Percentiles rank a stretch among this genome's conserved stretches.
Evolutionary conservation across 2,888 invertebrate species (phyloP).

Genomic region (Andrena haemorrhoa): DNA sequence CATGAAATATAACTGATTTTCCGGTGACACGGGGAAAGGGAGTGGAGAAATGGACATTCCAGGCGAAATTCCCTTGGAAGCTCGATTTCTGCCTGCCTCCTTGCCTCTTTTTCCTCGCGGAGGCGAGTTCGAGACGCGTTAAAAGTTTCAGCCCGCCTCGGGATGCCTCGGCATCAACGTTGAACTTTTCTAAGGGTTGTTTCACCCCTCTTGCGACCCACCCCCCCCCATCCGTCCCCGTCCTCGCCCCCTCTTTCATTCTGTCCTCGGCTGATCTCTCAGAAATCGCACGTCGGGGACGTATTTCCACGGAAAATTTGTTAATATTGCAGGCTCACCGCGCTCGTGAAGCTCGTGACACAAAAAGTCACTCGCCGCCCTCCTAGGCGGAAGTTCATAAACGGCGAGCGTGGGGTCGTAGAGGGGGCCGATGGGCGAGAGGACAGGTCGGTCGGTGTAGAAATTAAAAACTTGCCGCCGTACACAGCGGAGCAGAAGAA

Average conservation of each 20-base stretch:
- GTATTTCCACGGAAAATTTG: conserved; percentile 73
- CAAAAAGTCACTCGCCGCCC: conserved; percentile 60
- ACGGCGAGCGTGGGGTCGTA: conserved; percentile 37
- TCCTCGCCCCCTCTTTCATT: conserved; percentile 10
- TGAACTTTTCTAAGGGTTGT: conserved; percentile 65
- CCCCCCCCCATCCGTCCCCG: neutral
- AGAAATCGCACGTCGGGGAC: conserved; percentile 75
- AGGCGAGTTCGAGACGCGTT: conserved; percentile 65
- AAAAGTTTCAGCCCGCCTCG: conserved; percentile 69
- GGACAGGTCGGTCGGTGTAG: conserved; percentile 54
- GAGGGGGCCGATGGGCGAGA: neutral
- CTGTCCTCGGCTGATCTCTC: conserved; percentile 62
- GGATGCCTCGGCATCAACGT: conserved; percentile 61
- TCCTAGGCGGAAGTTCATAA: conserved; percentile 49
- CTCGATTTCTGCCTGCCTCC: conserved; percentile 47
- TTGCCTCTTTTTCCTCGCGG: conserved; percentile 38
- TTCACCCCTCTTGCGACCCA: conserved; percentile 2
- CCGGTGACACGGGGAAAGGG: neutral
- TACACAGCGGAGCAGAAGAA: conserved; percentile 39
- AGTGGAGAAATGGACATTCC: conserved; percentile 43
- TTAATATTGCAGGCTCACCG: conserved; percentile 74
- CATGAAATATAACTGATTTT: conserved; percentile 57
- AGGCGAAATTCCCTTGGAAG: conserved; percentile 48
- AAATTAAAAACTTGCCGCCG: conserved; percentile 74
- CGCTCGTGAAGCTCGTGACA: conserved; percentile 61